Conservation (phyloP, 2,888 invertebrate species). For the Cyaniris semiargus region DNA sequence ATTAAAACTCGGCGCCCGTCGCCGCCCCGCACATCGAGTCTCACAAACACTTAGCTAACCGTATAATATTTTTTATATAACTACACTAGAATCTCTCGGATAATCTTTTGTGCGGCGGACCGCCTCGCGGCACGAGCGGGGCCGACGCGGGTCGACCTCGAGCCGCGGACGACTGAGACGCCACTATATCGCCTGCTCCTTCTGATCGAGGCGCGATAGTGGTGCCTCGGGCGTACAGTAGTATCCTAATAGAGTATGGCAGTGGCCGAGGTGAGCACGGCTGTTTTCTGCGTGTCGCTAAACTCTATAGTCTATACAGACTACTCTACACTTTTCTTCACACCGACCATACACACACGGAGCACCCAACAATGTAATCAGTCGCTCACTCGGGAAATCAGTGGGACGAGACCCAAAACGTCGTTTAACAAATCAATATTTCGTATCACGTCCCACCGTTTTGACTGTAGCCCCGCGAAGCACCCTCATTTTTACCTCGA, state of each 20-base stretch:
- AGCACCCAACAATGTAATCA: neutral
- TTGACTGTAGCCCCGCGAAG: neutral
- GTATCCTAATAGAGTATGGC: neutral
- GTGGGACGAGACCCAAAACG: neutral
- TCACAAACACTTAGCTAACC: neutral
- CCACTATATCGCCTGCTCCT: neutral
- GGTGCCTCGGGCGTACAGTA: neutral
- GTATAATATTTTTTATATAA: slow-evolving; percentile 4
- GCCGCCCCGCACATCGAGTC: neutral
- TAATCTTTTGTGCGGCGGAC: slow-evolving; percentile 59
- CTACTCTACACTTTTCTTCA: neutral
- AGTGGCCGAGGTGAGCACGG: neutral
- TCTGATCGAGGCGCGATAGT: neutral
- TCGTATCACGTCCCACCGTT: neutral
- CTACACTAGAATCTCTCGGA: slow-evolving; percentile 53
- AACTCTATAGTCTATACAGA: neutral
- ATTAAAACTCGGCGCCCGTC: neutral
- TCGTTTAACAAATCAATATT: neutral
- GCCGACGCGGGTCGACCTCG: neutral
- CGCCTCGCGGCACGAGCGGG: slow-evolving; percentile 40
- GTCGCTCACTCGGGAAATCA: neutral
- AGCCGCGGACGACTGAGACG: neutral
- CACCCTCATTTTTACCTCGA: neutral
- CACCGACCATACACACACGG: slow-evolving; percentile 16
- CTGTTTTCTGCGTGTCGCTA: neutral